Percentiles rank a stretch among this genome's conserved stretches.
Conservation (phyloP, 2,888 invertebrate species). For the Gibbula magus region DNA sequence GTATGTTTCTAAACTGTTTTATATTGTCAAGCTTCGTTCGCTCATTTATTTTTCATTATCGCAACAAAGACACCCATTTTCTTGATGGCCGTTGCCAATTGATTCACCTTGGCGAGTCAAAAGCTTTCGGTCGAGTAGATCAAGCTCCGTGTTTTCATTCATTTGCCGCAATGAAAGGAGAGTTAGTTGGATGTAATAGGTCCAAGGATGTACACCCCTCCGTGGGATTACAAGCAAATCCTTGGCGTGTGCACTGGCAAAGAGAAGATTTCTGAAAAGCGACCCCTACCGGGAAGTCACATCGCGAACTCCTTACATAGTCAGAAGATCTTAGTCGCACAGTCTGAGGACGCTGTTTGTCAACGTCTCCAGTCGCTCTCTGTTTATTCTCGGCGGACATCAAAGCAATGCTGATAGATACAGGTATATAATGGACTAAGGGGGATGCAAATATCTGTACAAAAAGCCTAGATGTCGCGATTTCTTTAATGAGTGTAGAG, state of each 20-base stretch:
- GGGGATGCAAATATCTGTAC: not conserved
- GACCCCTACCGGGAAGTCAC: not conserved
- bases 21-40: slow-evolving; percentile 16
- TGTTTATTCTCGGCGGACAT: not conserved
- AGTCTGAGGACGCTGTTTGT: not conserved
- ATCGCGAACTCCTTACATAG: not conserved
- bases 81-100: slow-evolving; percentile 8
- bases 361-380: slow-evolving; percentile 3
- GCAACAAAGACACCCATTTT: slow-evolving; percentile 22
- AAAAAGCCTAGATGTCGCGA: not conserved
- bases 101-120: slow-evolving; percentile 1
- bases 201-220: not conserved
- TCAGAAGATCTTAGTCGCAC: not conserved
- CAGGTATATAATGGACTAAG: slow-evolving; percentile 1
- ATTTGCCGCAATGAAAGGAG: slow-evolving; percentile 27
- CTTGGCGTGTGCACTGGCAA: slow-evolving; percentile 1
- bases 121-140: not conserved
- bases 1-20: slow-evolving; percentile 30
- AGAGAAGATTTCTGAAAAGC: slow-evolving; percentile 5
- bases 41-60: slow-evolving; percentile 40
- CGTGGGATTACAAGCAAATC: slow-evolving; percentile 7
- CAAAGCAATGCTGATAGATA: slow-evolving; percentile 9
- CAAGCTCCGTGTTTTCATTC: slow-evolving; percentile 25
- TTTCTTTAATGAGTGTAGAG: slow-evolving; percentile 17
- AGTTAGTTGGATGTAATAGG: slow-evolving; percentile 10